Base-by-base conservation (phyloP, 1,140 invertebrate species). In the Orius laevigatus region DNA sequence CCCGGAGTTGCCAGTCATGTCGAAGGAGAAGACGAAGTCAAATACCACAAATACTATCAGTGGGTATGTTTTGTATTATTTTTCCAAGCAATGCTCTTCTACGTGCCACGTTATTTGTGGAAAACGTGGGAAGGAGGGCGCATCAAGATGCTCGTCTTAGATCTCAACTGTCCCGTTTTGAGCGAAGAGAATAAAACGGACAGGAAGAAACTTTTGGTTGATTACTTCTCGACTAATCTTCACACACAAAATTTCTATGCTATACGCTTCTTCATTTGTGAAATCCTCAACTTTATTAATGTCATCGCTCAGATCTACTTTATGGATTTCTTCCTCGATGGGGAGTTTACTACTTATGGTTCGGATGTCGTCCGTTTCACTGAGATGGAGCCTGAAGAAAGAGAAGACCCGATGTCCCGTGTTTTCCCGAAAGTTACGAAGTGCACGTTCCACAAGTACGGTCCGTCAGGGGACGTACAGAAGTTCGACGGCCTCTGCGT, bases 31-130 rank as follows among this genome's bases (percentile, higher is more conserved):
- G 71, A 79, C 55, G 66, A 75, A 55, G 68, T 73, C 16, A 67
- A 74, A 46, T 75, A 76, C 56, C 76, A 85, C 52, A 78, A 78
- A 38, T 91, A 91, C 64, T 92, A 91, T 62, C 87, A 91, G 64
- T 91, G 85, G 85, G 80, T 89, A 1, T 81, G 81, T 36, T 75
- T 90, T 55, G 72, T 87, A 2, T 67, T 90, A 16, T 73, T 87
- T 14, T 72, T 90, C 18, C 84, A 92, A 66, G 76, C 81, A 11
- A 66, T 78, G 12, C 58, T 81, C 12, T 85, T 85, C 59, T 82
- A 81, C 58, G 61, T 78, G 25, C 83, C 82, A 0, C 68, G 74
- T 1, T 83, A 77, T 59, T 55, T 86, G 1, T 88, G 83, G 83
- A 84, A 82, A 57, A 69, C 70, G 3, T 78, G 76, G 72, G 82